Conservation (phyloP, 2,113 vertebrate genomes). For the Alectura lathami region DNA sequence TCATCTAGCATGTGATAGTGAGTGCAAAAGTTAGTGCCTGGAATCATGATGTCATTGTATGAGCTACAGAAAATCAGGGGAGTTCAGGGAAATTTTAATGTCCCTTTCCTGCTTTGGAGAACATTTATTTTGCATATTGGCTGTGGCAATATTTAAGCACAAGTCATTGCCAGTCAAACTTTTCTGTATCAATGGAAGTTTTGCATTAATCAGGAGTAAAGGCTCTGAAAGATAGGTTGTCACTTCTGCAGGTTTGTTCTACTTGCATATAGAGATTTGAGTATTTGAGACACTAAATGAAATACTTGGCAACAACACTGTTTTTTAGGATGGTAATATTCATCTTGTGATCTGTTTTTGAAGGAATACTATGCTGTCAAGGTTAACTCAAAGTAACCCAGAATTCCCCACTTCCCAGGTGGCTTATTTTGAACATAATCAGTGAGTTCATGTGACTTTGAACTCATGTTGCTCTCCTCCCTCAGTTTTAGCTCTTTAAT, state of each 20-base stretch:
- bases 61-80: not conserved
- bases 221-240: not conserved
- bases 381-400: not conserved
- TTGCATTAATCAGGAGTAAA: not conserved
- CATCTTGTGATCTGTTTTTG: constrained; percentile 29
- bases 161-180: not conserved
- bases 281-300: not conserved
- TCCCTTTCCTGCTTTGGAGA: not conserved
- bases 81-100: not conserved
- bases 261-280: not conserved
- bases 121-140: not conserved
- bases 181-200: not conserved
- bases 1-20: not conserved
- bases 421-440: constrained; percentile 3
- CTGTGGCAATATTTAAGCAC: not conserved
- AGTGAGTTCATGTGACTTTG: constrained; percentile 4
- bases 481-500: constrained; percentile 11
- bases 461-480: not conserved
- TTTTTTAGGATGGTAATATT: not conserved
- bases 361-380: not conserved
- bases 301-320: not conserved
- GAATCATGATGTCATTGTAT: not conserved
- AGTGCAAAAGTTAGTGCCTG: not conserved
- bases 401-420: constrained; percentile 47
- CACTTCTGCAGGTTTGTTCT: not conserved